phyloP scores from a whole-genome alignment of 1,140 invertebrate genomes.

The Cyrtorhinus lividipennis region DNA sequence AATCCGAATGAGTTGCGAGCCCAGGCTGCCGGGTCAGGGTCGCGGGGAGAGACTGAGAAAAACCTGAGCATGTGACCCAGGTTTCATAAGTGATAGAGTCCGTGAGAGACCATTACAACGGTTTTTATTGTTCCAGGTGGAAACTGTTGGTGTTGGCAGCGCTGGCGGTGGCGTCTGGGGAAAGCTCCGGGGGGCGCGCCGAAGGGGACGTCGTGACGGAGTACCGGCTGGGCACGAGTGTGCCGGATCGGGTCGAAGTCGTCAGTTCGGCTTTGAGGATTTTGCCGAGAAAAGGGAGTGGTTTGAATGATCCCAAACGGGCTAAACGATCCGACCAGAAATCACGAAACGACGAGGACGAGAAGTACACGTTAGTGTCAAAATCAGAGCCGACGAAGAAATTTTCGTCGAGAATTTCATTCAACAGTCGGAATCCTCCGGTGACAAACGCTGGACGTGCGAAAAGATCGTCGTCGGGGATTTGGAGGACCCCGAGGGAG shows the following conservation, averaged over 20 bases:
- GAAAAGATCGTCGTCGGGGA: neutral
- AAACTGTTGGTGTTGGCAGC: neutral
- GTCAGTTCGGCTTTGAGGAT: conserved; percentile 14
- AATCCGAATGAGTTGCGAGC: no score
- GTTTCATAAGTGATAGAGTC: neutral
- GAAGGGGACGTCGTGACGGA: neutral
- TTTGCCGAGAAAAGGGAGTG: conserved; percentile 9
- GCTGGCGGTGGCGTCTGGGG: neutral
- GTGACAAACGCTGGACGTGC: neutral
- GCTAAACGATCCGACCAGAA: no score
- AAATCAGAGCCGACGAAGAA: no score
- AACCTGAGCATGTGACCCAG: neutral
- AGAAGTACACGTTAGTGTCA: no score
- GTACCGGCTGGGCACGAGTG: neutral
- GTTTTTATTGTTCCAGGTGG: neutral
- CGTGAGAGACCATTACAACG: neutral
- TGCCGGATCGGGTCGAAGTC: conserved; percentile 9
- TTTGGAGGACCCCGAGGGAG: conserved; percentile 17
- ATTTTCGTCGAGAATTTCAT: no score
- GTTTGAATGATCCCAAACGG: no score
- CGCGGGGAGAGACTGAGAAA: no score
- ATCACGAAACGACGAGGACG: no score
- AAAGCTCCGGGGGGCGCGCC: no score
- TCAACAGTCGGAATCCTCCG: no score
- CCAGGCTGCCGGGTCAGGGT: no score